Percentiles rank a stretch among this genome's conserved stretches.
Evolutionary conservation across 2,888 invertebrate species (phyloP).

Genomic region (Amiota mariae): DNA sequence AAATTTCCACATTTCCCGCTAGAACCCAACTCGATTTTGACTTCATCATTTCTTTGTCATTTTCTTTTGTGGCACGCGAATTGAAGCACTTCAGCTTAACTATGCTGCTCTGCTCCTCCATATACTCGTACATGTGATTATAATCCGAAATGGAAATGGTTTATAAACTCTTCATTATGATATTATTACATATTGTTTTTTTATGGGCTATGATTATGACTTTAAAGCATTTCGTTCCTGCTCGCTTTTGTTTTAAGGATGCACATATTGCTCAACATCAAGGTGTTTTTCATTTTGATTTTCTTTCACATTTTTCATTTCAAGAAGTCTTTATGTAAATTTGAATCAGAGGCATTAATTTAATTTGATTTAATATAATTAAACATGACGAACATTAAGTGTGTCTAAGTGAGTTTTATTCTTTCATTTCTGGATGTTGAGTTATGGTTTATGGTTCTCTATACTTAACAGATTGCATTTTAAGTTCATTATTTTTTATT

Average conservation of each 20-base stretch:
- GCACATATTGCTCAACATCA: too few species aligned
- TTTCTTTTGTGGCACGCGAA: constrained; percentile 44
- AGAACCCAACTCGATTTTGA: constrained; percentile 2
- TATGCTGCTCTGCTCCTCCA: too few species aligned
- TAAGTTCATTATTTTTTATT: too few species aligned
- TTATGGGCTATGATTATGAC: constrained; percentile 43
- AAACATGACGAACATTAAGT: constrained; percentile 50
- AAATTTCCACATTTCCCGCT: constrained; percentile 62
- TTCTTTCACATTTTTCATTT: too few species aligned
- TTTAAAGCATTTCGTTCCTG: constrained; percentile 29
- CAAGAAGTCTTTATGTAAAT: constrained; percentile 36
- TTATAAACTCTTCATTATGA: constrained; percentile 45
- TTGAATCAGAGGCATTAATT: constrained; percentile 64
- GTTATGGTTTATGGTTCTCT: constrained; percentile 5
- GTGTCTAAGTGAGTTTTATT: constrained; percentile 55
- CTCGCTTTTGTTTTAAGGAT: not conserved
- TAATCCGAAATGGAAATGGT: constrained; percentile 19
- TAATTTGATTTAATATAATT: constrained; percentile 67
- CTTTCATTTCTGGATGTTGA: not conserved
- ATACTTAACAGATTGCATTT: not conserved
- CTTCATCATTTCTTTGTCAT: constrained; percentile 50
- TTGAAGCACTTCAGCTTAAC: constrained; percentile 26
- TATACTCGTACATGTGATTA: constrained; percentile 13
- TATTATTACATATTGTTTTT: constrained; percentile 42
- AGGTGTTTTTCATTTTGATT: too few species aligned